Conservation (phyloP, 1,140 invertebrate species). For the Lepidurus apus region DNA sequence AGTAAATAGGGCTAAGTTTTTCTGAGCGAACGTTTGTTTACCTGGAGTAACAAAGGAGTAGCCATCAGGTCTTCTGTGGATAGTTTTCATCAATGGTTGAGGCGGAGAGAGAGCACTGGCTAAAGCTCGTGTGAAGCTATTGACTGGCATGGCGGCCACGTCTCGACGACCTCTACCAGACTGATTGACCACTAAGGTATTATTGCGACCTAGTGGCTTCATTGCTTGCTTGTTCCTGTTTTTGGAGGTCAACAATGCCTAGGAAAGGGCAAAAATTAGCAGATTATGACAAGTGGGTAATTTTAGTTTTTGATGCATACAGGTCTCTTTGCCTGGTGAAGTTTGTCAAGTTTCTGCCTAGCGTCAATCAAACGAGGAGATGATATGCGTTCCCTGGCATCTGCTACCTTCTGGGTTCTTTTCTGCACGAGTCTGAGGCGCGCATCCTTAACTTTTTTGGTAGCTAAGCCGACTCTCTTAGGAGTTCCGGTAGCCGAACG, state of each 20-base stretch:
- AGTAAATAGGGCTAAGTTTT: neutral
- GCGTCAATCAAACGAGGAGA: conserved; percentile 58
- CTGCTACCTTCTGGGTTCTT: conserved; percentile 57
- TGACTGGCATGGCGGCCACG: neutral
- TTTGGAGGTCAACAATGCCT: neutral
- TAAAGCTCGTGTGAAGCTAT: neutral
- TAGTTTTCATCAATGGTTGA: neutral
- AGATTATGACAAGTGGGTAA: neutral
- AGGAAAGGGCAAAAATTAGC: neutral
- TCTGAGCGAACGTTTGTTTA: conserved; percentile 29
- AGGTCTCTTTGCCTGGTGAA: conserved; percentile 41
- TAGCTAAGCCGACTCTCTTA: neutral
- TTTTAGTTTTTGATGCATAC: neutral
- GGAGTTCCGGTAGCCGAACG: neutral
- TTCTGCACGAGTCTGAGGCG: conserved; percentile 63
- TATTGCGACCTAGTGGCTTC: neutral
- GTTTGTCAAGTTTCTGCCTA: conserved; percentile 53
- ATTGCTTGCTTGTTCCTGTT: neutral
- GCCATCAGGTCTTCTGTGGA: neutral
- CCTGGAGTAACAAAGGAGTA: conserved; percentile 20
- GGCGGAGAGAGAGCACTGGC: neutral
- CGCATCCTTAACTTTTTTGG: conserved; percentile 53
- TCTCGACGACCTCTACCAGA: neutral
- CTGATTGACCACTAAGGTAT: neutral
- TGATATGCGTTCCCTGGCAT: conserved; percentile 63